Evolutionary conservation across 2,888 invertebrate species (phyloP), one percentile per base, ranked within the genome.

Genomic region (Protophormia terraenovae): DNA sequence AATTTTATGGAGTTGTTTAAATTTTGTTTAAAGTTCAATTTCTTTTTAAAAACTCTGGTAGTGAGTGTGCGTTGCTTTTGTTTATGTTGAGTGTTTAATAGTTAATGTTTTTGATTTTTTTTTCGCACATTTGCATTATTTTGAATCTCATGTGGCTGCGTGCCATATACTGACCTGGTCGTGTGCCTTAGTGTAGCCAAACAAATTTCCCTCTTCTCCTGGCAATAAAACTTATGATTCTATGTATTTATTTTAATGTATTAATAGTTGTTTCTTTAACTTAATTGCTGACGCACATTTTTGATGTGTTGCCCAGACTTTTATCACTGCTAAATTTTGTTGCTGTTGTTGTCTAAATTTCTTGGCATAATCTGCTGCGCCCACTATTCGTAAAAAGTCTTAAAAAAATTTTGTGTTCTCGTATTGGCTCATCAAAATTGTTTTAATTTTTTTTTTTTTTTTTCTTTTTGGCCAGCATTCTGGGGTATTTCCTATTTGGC

Each of bases 231-330:
- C 82, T 86, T 84, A 83, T 83, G 87, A 87, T 87, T 86, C 86
- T 88, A 83, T 87, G 87, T 50, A 29, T 88, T 89, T 88, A 87
- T 87, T 86, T 89, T 88, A 88, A 88, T 88, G 88, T n/a, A n/a
- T n/a, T n/a, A n/a, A n/a, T n/a, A 88, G 60, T 35, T 22, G 14
- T 38, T 55, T 69, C 88, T 88, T 90, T 89, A n/a, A 89, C 19
- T 64, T 32, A 67, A 90, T 90, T 90, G 90, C 89, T 89, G 89
- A 90, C 90, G 90, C 90, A 90, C 89, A 89, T 88, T 90, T 90
- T 90, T 90, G 90, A 90, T 89, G 90, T 89, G 88, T 88, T 91
- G 91, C 90, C 90, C 90, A 91, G 89, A 89, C 62, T 75, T 83
- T 69, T 55, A 66, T 60, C 55, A 69, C 45, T 24, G 6, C 10